Evolutionary conservation across 2,888 invertebrate species (phyloP).

Genomic region (Idaea straminata): DNA sequence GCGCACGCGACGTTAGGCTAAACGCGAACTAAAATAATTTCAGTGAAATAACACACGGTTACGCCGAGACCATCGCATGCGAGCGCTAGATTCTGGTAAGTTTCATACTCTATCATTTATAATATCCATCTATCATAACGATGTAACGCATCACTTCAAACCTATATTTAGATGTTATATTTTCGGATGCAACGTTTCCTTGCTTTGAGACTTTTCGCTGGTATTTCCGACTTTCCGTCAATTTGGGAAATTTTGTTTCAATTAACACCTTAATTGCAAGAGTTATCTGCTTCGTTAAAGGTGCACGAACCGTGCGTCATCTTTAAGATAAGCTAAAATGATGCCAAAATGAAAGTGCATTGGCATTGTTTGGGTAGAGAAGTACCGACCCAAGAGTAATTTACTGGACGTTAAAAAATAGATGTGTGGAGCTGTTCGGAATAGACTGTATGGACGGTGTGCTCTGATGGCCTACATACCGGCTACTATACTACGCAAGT

Average conservation of each 20-base stretch:
- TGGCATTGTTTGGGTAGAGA: conserved; percentile 36
- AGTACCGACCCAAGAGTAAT: conserved; percentile 47
- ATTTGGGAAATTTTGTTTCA: conserved; percentile 18
- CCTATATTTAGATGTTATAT: conserved; percentile 65
- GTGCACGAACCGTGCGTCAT: conserved; percentile 22
- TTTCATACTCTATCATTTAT: conserved; percentile 21
- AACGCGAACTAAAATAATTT: conserved; percentile 58
- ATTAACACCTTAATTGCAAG: not conserved
- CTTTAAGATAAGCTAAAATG: conserved; percentile 33
- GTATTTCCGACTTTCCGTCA: conserved; percentile 11
- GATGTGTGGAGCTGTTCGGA: conserved; percentile 51
- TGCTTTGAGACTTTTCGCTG: conserved; percentile 40
- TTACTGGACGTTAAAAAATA: conserved; percentile 58
- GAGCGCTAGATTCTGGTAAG: conserved; percentile 78
- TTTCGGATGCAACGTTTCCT: conserved; percentile 59
- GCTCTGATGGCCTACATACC: conserved; percentile 65
- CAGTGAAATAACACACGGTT: conserved; percentile 69
- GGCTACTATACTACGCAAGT: conserved; percentile 35
- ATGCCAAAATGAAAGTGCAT: conserved; percentile 51
- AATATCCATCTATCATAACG: conserved; percentile 2
- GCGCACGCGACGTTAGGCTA: conserved; percentile 69
- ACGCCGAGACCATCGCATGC: conserved; percentile 60
- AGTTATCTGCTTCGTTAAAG: conserved; percentile 9
- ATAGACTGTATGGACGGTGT: conserved; percentile 33
- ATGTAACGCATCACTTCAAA: conserved; percentile 26